These are phyloP conservation scores for Tetropium fuscum DNA, from an alignment of 2,888 invertebrate species.

Conservation along the genomic window DNA sequence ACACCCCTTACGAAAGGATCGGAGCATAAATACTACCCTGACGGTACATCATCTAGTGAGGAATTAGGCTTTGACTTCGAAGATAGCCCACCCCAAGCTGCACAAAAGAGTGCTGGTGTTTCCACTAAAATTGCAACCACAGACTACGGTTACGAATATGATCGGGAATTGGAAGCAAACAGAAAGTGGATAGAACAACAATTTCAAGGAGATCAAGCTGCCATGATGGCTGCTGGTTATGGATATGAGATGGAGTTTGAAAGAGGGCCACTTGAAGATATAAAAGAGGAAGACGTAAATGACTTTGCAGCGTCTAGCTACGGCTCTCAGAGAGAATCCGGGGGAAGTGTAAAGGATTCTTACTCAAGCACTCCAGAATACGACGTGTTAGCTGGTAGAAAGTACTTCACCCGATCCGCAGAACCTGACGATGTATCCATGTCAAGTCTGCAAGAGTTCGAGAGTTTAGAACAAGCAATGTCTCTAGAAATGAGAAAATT, in stretches of 20 bases:
- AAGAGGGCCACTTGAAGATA: slow-evolving; percentile 88
- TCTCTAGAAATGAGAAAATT: slow-evolving; percentile 81
- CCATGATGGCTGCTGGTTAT: slow-evolving; percentile 72
- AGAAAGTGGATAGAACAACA: slow-evolving; percentile 94
- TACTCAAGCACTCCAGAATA: slow-evolving; percentile 94
- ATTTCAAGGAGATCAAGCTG: slow-evolving; percentile 77
- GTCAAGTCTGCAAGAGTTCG: slow-evolving; percentile 94
- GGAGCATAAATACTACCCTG: slow-evolving; percentile 66
- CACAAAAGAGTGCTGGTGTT: slow-evolving; percentile 52
- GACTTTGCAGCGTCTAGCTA: slow-evolving; percentile 81
- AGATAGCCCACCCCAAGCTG: slow-evolving; percentile 71
- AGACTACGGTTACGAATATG: slow-evolving; percentile 66
- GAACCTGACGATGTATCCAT: slow-evolving; percentile 94
- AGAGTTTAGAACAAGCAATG: slow-evolving; percentile 88
- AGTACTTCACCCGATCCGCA: slow-evolving; percentile 83
- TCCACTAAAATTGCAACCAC: slow-evolving; percentile 62
- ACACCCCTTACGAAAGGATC: slow-evolving; percentile 69
- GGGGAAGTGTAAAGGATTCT: slow-evolving; percentile 89
- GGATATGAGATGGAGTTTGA: slow-evolving; percentile 84
- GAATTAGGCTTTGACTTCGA: slow-evolving; percentile 78
- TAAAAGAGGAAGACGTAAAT: slow-evolving; percentile 91
- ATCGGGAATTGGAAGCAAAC: slow-evolving; percentile 77
- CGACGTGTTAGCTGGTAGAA: slow-evolving; percentile 85
- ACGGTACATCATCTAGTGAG: slow-evolving; percentile 70
- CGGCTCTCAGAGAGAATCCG: slow-evolving; percentile 82